A percentile compares a stretch with the other conserved stretches of the same genome.
phyloP scores from a whole-genome alignment of 1,140 invertebrate genomes.

The Cyclargus thomasi region DNA sequence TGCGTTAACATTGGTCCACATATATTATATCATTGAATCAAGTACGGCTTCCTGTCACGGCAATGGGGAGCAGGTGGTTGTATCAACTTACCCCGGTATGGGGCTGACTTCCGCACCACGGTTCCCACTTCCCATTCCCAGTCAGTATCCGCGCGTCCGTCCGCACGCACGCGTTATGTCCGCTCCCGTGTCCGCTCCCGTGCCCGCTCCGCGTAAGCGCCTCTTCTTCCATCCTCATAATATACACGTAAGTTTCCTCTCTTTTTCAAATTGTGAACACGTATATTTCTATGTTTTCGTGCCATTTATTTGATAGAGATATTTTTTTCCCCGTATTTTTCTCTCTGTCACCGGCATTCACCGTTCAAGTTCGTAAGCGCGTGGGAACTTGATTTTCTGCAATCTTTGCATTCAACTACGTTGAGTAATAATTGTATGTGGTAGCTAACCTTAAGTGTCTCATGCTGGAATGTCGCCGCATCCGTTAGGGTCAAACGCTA shows the following conservation, averaged over 20 bases:
- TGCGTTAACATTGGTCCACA: neutral
- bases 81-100: constrained; percentile 43
- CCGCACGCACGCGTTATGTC: constrained; percentile 47
- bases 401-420: constrained; percentile 58
- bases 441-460: constrained; percentile 16
- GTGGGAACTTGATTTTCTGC: constrained; percentile 62
- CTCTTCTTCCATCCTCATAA: constrained; percentile 60
- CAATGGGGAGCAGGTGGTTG: constrained; percentile 36
- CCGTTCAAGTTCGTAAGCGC: constrained; percentile 30
- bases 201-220: constrained; percentile 54
- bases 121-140: constrained; percentile 22
- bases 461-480: constrained; percentile 4
- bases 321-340: neutral
- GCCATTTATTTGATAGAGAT: neutral
- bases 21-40: neutral
- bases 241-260: constrained; percentile 55
- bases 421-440: constrained; percentile 41
- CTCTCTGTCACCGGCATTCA: constrained; percentile 7
- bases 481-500: constrained; percentile 19
- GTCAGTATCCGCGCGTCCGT: constrained; percentile 29
- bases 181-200: constrained; percentile 45
- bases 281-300: constrained; percentile 12
- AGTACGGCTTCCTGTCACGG: constrained; percentile 24
- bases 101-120: constrained; percentile 24
- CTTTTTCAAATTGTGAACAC: constrained; percentile 8